Evolutionary conservation across 1,140 invertebrate genomes (phyloP).

Genomic region (Drosophila pseudoobscura): DNA sequence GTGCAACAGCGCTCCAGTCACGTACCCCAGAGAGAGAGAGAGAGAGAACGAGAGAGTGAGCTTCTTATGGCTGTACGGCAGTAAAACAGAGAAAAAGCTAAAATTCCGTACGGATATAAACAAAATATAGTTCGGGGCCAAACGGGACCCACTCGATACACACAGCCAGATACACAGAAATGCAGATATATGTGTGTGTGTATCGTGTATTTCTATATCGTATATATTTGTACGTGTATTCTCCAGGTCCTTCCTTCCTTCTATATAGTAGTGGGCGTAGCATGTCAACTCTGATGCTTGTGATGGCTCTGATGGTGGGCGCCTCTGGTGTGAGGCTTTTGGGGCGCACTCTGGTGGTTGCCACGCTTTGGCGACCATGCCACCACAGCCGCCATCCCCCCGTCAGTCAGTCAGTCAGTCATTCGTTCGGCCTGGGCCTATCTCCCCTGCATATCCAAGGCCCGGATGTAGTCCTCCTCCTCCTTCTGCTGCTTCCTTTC

Average conservation of each 20-base stretch:
- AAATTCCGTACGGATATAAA: constrained; percentile 57
- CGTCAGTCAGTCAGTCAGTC: constrained; percentile 7
- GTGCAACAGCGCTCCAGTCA: constrained; percentile 66
- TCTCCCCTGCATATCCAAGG: constrained; percentile 25
- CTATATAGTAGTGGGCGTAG: constrained; percentile 33
- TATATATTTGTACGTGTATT: constrained; percentile 16
- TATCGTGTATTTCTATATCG: constrained; percentile 17
- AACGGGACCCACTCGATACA: constrained; percentile 10
- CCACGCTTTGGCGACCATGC: constrained; percentile 60
- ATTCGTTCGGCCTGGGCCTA: constrained; percentile 30
- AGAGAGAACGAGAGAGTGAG: neutral
- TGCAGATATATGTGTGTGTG: neutral
- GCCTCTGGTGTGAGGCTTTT: neutral
- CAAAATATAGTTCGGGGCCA: constrained; percentile 57
- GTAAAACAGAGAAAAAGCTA: constrained; percentile 23
- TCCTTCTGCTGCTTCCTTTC: no score
- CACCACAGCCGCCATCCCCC: constrained; percentile 16
- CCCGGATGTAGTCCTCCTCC: no score
- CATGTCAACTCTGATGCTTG: constrained; percentile 22
- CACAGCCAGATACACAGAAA: neutral
- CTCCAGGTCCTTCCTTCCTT: constrained; percentile 11
- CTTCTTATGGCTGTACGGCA: constrained; percentile 15
- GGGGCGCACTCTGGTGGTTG: constrained; percentile 52
- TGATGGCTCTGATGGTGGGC: neutral
- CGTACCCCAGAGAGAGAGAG: constrained; percentile 37